Evolutionary conservation across 2,888 invertebrate species (phyloP), one percentile per base, ranked within the genome.

Genomic region (Thera britannica): DNA sequence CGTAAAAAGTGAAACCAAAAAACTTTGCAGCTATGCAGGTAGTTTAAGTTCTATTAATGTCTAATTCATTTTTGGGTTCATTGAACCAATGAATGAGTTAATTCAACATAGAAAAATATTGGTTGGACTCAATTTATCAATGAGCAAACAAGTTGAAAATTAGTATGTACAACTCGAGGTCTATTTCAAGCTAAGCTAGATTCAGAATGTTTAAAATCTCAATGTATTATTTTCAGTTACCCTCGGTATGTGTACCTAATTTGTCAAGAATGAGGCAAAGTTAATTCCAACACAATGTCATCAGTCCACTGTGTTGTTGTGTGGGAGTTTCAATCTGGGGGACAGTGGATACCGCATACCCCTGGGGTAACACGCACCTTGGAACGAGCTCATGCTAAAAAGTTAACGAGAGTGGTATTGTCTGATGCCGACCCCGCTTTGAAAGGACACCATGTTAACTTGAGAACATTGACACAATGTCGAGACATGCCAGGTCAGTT

Each of bases 381-480:
- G 74, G 98, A 98, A 86, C 94, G 97, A 62, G 97, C 98, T 0
- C 96, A 97, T 82, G 96, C 95, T 72, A 98, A 98, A 91, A 96
- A 97, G 82, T 90, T 98, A 41, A 98, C 97, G 0, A 92, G 97
- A 62, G 97, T 97, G 5, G 95, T 97, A 78, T 92, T 98, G n/a
- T 97, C 97, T 62, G 98, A 98, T 90, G 97, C 97, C 1, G 98
- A 98, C 86, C 97, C 98, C 0, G 94, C 95, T 68, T 90, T 98
- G 62, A 95, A 96, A 81, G 96, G 97, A 74, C 97, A 96, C 85
- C 96, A 96, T 86, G 96, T 97, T 44, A 97, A 97, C 87, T 91
- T 97, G 66, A 94, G 96, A 66, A 96, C 96, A 4, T 95, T 96
- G 75, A 96, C 96, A 11, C 97, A 97, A 84, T 95, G 95, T 80